These are phyloP conservation scores for Dermatemys mawii DNA, from an alignment of 2,113 vertebrate genomes.

Conservation along the genomic window DNA sequence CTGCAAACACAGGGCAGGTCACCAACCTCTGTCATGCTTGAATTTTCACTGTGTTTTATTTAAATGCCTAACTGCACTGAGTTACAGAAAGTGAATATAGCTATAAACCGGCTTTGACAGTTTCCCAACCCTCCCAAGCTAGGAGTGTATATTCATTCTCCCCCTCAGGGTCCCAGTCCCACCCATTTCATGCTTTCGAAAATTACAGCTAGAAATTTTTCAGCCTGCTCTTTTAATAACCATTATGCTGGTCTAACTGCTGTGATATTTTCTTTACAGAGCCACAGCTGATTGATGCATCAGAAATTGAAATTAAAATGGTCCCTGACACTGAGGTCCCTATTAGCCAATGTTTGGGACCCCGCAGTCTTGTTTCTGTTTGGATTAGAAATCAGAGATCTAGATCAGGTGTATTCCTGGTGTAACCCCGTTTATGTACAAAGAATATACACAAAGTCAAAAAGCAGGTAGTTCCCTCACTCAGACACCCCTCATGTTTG, in stretches of 20 bases:
- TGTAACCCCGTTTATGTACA: not conserved
- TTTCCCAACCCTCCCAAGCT: not conserved
- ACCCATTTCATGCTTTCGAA: not conserved
- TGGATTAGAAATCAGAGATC: not conserved
- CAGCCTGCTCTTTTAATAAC: not conserved
- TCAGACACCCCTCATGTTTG: not conserved
- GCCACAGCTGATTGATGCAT: not conserved
- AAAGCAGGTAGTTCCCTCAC: not conserved
- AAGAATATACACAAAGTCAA: not conserved
- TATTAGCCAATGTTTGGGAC: not conserved
- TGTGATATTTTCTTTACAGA: not conserved
- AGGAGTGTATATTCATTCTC: too few species aligned
- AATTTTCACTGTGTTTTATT: not conserved
- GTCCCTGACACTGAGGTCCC: too few species aligned
- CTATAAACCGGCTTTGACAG: not conserved
- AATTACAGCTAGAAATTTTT: not conserved
- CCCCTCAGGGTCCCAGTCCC: not conserved
- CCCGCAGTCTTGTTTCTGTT: not conserved
- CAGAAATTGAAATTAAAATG: not conserved
- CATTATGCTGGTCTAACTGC: too few species aligned
- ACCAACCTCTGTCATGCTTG: accelerated
- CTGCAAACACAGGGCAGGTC: accelerated
- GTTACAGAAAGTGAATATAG: not conserved
- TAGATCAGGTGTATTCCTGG: not conserved
- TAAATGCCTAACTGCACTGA: not conserved